Evolutionary conservation across 2,113 vertebrate species (phyloP).

Genomic region (Pantherophis guttatus): DNA sequence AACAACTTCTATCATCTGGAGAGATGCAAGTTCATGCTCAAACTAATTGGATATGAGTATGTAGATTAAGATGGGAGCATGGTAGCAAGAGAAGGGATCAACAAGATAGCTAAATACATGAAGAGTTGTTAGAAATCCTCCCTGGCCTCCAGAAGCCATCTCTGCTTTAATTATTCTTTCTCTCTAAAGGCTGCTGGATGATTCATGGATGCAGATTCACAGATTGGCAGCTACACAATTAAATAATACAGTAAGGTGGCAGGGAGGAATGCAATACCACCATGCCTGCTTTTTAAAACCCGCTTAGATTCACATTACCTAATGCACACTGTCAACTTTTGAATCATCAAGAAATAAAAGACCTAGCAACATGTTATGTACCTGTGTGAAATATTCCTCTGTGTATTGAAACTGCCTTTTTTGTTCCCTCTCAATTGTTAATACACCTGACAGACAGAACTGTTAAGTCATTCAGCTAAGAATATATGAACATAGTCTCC

Average conservation of each 20-base stretch:
- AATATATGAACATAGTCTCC: constrained; percentile 30
- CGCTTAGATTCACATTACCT: neutral
- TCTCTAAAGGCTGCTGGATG: no score
- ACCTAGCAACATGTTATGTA: neutral
- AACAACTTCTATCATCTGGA: neutral
- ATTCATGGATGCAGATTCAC: neutral
- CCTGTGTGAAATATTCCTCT: neutral
- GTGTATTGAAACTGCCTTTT: constrained; percentile 1
- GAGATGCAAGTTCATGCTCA: neutral
- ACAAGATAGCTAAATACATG: neutral
- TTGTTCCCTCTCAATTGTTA: neutral
- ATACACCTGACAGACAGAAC: neutral
- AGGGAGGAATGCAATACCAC: neutral
- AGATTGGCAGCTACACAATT: neutral
- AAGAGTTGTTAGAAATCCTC: neutral
- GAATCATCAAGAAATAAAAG: neutral
- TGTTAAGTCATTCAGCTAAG: neutral
- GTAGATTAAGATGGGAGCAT: neutral
- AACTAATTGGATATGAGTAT: neutral
- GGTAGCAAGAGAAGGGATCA: neutral
- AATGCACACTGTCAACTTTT: neutral
- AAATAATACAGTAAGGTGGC: neutral
- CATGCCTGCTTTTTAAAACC: neutral
- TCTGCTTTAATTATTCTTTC: neutral
- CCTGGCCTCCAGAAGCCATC: neutral